Evolutionary conservation across 1,140 invertebrate species (phyloP).

Genomic region (Teleogryllus occipitalis): DNA sequence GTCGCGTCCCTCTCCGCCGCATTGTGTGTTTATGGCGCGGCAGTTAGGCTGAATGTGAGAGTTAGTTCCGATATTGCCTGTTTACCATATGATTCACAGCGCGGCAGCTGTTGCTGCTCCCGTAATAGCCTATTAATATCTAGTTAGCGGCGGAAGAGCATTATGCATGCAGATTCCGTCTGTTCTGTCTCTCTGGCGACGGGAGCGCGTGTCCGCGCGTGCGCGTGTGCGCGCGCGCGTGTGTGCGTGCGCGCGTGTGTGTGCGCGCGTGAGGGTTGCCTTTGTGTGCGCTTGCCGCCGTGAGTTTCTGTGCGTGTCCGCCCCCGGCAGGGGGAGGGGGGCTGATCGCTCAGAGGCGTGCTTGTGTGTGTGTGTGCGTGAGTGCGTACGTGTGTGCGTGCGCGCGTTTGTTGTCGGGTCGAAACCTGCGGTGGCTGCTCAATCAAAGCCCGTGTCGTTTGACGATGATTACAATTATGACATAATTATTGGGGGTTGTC

Average conservation of each 20-base stretch:
- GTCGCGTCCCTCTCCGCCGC: neutral
- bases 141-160: neutral
- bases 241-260: neutral
- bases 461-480: too few relatives aligned
- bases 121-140: neutral
- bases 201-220: neutral
- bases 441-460: too few relatives aligned
- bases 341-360: too few relatives aligned
- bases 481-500: too few relatives aligned
- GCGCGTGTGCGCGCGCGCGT: neutral
- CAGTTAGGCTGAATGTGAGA: neutral
- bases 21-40: neutral
- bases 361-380: too few relatives aligned
- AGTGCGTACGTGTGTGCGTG: too few relatives aligned
- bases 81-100: slow-evolving; percentile 4
- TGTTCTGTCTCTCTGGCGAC: neutral
- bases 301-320: too few relatives aligned
- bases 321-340: too few relatives aligned
- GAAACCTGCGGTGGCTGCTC: too few relatives aligned
- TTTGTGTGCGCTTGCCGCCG: too few relatives aligned
- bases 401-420: too few relatives aligned
- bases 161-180: neutral
- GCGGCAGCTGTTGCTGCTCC: neutral
- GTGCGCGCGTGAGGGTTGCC: too few relatives aligned
- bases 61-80: neutral